Evolutionary conservation across 1,140 invertebrate genomes (phyloP).

Genomic region (Pygmarrhopalites habei): DNA sequence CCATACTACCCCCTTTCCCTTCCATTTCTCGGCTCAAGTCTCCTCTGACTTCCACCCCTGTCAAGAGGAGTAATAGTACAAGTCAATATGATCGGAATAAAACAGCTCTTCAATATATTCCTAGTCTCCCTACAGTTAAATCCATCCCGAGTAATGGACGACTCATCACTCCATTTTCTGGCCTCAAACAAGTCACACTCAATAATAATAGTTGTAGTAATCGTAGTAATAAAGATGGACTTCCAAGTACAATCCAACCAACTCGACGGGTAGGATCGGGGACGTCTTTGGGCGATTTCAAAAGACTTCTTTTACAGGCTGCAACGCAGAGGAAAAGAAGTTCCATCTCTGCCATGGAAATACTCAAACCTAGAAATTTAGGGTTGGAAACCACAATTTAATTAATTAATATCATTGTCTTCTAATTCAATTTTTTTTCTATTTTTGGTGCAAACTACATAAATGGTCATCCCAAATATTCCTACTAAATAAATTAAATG

Average conservation of each 20-base stretch:
- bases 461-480: no score
- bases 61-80: not conserved
- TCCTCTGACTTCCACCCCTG: constrained; percentile 1
- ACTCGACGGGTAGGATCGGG: not conserved
- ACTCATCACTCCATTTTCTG: no score
- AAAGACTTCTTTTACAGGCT: constrained; percentile 19
- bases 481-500: no score
- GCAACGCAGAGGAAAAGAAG: constrained; percentile 22
- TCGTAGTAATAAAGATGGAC: no score
- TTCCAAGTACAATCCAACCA: no score
- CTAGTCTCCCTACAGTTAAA: not conserved
- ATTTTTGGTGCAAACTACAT: no score
- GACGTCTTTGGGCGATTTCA: constrained; percentile 35
- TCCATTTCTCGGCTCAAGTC: not conserved
- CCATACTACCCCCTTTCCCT: not conserved
- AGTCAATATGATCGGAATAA: not conserved
- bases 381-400: constrained; percentile 32
- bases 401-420: no score
- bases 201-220: no score
- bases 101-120: not conserved
- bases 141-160: not conserved
- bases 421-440: no score
- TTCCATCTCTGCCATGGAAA: constrained; percentile 36
- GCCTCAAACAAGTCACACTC: no score
- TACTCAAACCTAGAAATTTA: constrained; percentile 28